Base-by-base conservation (phyloP, 2,797 vertebrate genomes). In the Coregonus sp. region DNA sequence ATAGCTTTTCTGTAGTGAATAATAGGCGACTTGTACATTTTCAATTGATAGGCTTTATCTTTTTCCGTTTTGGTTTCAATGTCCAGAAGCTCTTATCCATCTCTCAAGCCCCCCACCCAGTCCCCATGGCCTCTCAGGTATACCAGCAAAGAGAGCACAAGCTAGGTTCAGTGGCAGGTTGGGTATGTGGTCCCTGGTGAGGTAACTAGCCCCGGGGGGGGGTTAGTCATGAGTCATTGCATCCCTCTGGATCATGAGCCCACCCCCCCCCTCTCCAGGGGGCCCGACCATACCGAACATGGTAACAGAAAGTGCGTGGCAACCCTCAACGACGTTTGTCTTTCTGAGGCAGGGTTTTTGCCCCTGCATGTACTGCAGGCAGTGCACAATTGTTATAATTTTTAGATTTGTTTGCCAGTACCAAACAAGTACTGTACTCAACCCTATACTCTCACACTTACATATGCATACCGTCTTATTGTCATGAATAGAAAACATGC, bases 71-170 rank as follows among this genome's bases (percentile, higher is more conserved):
- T 79, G 79, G 74, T 68, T 72, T 89, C 56, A 61, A 79, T 76
- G 69, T 79, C 70, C 31, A 51, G 85, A 88, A 88, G 84, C 50
- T 37, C 5, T 3, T 2, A 9, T 33, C 16, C 56, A 29, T 37
- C 59, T 20, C 29, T 73, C 35, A 71, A 68, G 31, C 63, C 70
- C 68, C 71, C 76, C 18, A 70, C 16, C 0, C 15, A 1, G 40
- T 71, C 50, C n/a, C 7, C n/a, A 59, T 59, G 56, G n/a, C 56
- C n/a, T n/a, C 54, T 59, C 6, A 2, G n/a, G 56, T 31, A 65
- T 29, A 11, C 61, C 61, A 31, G 61, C 61, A 65, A 11, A 65
- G 61, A 18, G 16, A 31, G 61, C 4, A 56, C 15, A 56, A 25
- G 25, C 61, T 31, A 25, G 61, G 61, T 7, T 15, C 65, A 15